Evolutionary conservation across 2,797 vertebrate genomes (phyloP), one percentile per base, ranked within the genome.

Genomic region (Astyanax mexicanus): DNA sequence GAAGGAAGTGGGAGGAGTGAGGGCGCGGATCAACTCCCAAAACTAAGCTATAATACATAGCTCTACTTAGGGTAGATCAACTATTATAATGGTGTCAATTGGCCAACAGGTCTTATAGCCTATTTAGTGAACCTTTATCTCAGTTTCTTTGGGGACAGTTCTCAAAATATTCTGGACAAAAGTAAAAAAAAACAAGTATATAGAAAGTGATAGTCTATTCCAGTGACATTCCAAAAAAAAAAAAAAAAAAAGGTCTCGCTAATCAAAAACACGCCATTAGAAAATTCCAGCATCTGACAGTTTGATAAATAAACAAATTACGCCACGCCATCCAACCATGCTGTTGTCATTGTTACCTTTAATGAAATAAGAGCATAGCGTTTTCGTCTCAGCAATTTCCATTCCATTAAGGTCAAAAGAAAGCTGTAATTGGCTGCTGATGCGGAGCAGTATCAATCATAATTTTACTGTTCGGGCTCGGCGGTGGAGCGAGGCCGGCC

Each of bases 281-380:
- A 64, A 71, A 32, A 27, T 40, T 68, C 85, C 83, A 11, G 86
- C 83, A 85, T 86, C 75, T 89, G 88, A 89, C 86, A 88, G 74
- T 86, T 87, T 92, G 88, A 93, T 90, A 86, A 91, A 92, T 91
- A 85, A 90, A 86, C 84, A 90, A 88, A 90, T 91, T 75, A 84
- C 84, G 78, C 62, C 23, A 67, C 75, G 83, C 87, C 81, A 81
- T 81, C 77, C 60, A n/a, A 74, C 57, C 67, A 72, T 69, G 64
- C 77, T 79, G 85, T 85, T 86, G 84, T 90, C 84, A 84, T 79
- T 87, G 86, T 85, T 88, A 87, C 86, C 82, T 81, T 90, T 86
- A 88, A 83, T 88, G 83, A 88, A 78, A 79, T 88, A 84, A 86
- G 89, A 88, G 87, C 79, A 79, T 84, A 87, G 90, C 81, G 80